Conservation (phyloP, 2,113 vertebrate species). For the Gobiocypris rarus region DNA sequence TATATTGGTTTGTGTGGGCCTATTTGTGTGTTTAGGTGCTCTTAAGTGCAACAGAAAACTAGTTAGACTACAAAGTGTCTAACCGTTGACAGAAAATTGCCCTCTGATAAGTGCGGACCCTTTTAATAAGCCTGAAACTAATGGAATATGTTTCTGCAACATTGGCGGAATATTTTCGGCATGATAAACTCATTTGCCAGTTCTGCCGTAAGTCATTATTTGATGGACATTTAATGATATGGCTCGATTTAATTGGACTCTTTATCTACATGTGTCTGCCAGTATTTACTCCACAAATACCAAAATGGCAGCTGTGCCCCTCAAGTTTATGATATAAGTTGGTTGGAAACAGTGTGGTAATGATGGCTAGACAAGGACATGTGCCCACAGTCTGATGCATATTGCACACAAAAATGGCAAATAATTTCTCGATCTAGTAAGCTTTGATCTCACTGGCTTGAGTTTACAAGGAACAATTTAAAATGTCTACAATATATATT, state of each 20-base stretch:
- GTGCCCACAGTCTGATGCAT: no score
- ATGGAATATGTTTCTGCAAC: slow-evolving; percentile 45
- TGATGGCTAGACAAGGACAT: slow-evolving; percentile 28
- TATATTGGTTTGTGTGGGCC: slow-evolving; percentile 29
- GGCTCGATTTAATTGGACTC: background rate
- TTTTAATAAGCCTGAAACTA: slow-evolving; percentile 54
- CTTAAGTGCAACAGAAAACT: slow-evolving; percentile 50
- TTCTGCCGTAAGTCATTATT: slow-evolving; percentile 3
- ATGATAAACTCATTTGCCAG: background rate
- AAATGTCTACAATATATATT: no score
- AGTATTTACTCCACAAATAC: slow-evolving; percentile 20
- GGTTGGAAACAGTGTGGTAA: slow-evolving; percentile 19
- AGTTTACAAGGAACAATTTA: no score
- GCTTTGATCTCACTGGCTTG: no score
- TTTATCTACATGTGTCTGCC: background rate
- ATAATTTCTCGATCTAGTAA: no score
- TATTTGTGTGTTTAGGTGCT: slow-evolving; percentile 47
- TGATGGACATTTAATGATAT: slow-evolving; percentile 40
- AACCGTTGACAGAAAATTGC: slow-evolving; percentile 50
- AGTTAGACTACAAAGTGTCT: slow-evolving; percentile 46
- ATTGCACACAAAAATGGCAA: no score
- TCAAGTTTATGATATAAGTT: slow-evolving; percentile 34
- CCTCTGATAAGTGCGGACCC: slow-evolving; percentile 40
- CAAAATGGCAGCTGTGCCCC: slow-evolving; percentile 19
- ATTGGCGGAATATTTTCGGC: slow-evolving; percentile 26